Evolutionary conservation across 2,888 invertebrate genomes (phyloP).

Genomic region (Colletes collaris): DNA sequence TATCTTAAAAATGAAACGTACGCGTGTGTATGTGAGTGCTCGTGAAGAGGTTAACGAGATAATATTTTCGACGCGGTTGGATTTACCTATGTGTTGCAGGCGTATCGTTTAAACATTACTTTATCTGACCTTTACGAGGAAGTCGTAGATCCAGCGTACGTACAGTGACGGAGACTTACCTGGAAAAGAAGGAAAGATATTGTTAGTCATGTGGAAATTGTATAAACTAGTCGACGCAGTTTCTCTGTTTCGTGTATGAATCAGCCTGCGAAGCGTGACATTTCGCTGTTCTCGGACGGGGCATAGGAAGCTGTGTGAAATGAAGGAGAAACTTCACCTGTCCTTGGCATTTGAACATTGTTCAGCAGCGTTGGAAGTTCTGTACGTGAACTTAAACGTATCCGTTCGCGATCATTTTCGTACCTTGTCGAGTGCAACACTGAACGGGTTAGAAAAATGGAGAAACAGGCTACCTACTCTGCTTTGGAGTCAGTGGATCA

Average conservation of each 20-base stretch:
- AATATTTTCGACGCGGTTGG: no score
- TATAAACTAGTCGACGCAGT: neutral
- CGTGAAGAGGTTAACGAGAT: no score
- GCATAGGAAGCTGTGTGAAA: slow-evolving; percentile 52
- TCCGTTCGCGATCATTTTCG: neutral
- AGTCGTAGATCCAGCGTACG: neutral
- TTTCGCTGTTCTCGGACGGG: slow-evolving; percentile 30
- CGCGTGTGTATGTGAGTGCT: no score
- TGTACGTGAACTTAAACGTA: neutral
- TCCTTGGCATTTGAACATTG: slow-evolving; percentile 53
- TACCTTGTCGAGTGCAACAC: neutral
- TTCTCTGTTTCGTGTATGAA: neutral
- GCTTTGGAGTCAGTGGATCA: no score
- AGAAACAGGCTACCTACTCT: no score
- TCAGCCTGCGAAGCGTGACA: slow-evolving; percentile 30
- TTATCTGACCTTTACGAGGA: slow-evolving; percentile 20
- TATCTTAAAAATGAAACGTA: no score
- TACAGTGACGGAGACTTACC: slow-evolving; percentile 59
- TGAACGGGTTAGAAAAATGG: neutral
- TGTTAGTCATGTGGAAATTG: neutral
- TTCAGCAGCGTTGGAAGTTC: slow-evolving; percentile 12
- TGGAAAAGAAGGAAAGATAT: slow-evolving; percentile 58
- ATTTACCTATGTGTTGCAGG: no score
- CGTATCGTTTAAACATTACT: no score
- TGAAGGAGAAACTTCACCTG: slow-evolving; percentile 45